These are phyloP conservation scores for Mesembrinibis cayennensis DNA, from an alignment of 2,113 vertebrate genomes.

Conservation along the genomic window DNA sequence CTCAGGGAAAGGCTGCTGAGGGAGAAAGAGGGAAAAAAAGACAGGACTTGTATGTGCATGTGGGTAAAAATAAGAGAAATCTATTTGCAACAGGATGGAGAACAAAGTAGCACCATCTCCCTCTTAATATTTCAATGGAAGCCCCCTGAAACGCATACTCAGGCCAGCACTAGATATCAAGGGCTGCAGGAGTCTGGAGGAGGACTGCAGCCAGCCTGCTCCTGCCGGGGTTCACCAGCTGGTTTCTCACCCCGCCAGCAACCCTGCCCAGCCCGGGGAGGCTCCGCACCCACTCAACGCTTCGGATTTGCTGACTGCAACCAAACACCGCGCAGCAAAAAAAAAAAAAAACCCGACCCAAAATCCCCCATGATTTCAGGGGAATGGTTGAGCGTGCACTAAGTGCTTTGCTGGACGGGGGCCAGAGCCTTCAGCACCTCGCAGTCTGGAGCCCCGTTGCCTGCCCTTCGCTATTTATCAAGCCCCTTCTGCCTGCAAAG, in stretches of 20 bases:
- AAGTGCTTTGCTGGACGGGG: neutral
- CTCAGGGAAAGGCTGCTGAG: neutral
- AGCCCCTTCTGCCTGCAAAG: neutral
- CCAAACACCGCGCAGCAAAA: neutral
- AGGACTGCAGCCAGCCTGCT: neutral
- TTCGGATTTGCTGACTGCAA: neutral
- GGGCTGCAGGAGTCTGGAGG: neutral
- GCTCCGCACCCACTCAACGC: neutral
- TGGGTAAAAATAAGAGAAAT: neutral
- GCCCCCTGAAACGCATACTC: rapidly evolving
- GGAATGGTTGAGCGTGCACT: neutral
- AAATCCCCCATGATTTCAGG: neutral
- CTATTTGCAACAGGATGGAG: neutral
- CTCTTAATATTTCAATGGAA: rapidly evolving
- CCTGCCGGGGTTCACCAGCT: neutral
- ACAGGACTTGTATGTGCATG: rapidly evolving
- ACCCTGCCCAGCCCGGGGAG: neutral
- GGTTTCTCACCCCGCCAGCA: rapidly evolving
- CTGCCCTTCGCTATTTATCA: neutral
- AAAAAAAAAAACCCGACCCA: neutral
- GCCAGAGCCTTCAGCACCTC: slow-evolving; percentile 19
- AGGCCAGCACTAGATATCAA: rapidly evolving
- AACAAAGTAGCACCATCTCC: neutral
- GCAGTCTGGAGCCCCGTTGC: neutral
- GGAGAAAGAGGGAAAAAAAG: neutral